A percentile compares a stretch with the other conserved stretches of the same genome.
Evolutionary conservation across 2,797 vertebrate genomes (phyloP).

Genomic region (Margarornis squamiger): DNA sequence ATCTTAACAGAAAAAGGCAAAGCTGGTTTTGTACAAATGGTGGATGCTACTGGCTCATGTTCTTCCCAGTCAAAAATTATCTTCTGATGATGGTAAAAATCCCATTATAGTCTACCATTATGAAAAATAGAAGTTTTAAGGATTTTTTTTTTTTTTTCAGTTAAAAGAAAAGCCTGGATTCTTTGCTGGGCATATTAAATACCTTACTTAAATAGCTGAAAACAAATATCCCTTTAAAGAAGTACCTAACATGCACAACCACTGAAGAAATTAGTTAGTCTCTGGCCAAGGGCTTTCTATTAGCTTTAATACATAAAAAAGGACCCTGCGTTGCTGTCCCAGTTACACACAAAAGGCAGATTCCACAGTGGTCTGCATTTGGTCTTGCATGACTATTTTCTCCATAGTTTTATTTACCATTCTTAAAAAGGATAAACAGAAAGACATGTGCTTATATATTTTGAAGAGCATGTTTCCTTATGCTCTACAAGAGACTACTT

Average conservation of each 20-base stretch:
- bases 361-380: neutral
- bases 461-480: conserved; percentile 22
- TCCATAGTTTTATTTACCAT: neutral
- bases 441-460: neutral
- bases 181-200: neutral
- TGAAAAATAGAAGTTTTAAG: neutral
- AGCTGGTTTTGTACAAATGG: neutral
- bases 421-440: conserved; percentile 25
- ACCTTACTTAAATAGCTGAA: neutral
- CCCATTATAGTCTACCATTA: neutral
- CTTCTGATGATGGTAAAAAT: neutral
- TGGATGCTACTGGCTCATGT: neutral
- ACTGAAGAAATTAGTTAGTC: neutral
- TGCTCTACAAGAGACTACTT: neutral
- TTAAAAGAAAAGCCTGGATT: neutral
- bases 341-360: neutral
- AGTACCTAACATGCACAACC: neutral
- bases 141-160: accelerated
- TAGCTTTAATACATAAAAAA: neutral
- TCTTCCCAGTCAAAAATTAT: neutral
- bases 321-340: neutral
- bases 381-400: neutral
- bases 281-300: neutral
- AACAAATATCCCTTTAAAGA: neutral
- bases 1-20: neutral